These are phyloP conservation scores for Arenaria interpres DNA, from an alignment of 2,113 vertebrate genomes.

Conservation along the genomic window DNA sequence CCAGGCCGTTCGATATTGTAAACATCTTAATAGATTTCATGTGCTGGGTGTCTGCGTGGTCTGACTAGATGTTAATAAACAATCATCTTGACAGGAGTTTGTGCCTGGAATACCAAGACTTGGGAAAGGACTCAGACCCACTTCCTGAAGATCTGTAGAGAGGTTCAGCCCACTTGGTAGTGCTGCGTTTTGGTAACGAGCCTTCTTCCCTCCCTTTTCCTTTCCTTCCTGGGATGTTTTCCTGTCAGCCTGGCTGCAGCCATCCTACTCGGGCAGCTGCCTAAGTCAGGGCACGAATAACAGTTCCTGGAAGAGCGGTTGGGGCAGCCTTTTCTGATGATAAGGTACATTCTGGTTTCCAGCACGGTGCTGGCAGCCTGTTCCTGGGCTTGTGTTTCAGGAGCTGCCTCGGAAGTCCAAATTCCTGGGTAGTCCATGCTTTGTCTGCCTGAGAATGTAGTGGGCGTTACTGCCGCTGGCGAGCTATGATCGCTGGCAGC, in stretches of 20 bases:
- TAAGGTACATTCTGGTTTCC: not conserved
- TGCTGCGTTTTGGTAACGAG: not conserved
- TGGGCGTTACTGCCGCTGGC: not conserved
- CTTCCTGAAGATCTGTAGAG: not conserved
- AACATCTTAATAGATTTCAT: constrained; percentile 22
- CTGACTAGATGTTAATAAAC: not conserved
- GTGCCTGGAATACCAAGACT: not conserved
- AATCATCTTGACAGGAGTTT: not conserved
- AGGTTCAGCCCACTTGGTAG: not conserved
- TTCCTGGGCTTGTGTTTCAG: not conserved
- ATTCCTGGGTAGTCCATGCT: not conserved
- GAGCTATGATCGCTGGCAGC: not conserved
- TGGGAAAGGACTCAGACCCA: not conserved
- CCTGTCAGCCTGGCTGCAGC: not conserved
- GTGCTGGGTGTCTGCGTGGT: not conserved
- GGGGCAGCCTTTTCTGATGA: not conserved
- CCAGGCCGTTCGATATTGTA: not conserved
- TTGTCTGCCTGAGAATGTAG: constrained; percentile 48
- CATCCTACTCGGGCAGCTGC: not conserved
- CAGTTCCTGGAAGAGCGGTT: not conserved
- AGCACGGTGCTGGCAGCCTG: not conserved
- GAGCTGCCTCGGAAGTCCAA: not conserved
- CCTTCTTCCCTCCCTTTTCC: not conserved
- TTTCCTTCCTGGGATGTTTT: not conserved
- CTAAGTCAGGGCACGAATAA: not conserved